Conservation (phyloP, 2,888 invertebrate genomes). For the Hypolimnas misippus region DNA sequence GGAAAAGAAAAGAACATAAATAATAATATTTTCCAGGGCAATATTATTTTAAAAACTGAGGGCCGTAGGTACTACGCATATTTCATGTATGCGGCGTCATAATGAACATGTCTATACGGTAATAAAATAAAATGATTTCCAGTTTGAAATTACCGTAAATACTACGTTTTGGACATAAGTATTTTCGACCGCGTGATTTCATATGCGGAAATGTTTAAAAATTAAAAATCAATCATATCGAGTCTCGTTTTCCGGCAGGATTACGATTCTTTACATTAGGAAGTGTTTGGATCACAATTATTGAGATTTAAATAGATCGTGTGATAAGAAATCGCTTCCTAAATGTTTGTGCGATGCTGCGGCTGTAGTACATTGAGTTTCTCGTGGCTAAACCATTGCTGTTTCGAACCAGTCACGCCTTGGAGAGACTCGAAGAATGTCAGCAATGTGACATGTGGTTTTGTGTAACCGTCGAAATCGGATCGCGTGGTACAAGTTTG, state of each 20-base stretch:
- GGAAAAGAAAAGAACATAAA: neutral
- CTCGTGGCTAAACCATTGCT: slow-evolving; percentile 55
- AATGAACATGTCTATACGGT: slow-evolving; percentile 36
- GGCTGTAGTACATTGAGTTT: slow-evolving; percentile 31
- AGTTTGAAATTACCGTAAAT: slow-evolving; percentile 50
- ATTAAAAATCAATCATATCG: slow-evolving; percentile 42
- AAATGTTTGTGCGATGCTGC: slow-evolving; percentile 49
- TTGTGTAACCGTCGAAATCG: slow-evolving; percentile 54
- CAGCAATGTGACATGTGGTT: slow-evolving; percentile 53
- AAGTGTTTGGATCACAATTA: slow-evolving; percentile 68
- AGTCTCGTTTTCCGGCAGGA: slow-evolving; percentile 70
- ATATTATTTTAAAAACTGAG: slow-evolving; percentile 28
- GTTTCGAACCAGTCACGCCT: slow-evolving; percentile 40
- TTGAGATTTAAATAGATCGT: slow-evolving; percentile 61
- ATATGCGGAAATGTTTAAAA: slow-evolving; percentile 70
- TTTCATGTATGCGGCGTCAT: slow-evolving; percentile 33
- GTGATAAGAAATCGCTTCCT: slow-evolving; percentile 77
- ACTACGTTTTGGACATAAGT: slow-evolving; percentile 51
- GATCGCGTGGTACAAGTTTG: slow-evolving; percentile 58
- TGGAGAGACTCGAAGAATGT: slow-evolving; percentile 45
- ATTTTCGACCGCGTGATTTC: slow-evolving; percentile 64
- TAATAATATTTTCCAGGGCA: slow-evolving; percentile 13
- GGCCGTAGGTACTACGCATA: slow-evolving; percentile 24
- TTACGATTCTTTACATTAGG: slow-evolving; percentile 71
- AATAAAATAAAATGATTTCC: slow-evolving; percentile 49